Evolutionary conservation across 2,888 invertebrate species (phyloP), one percentile per base, ranked within the genome.

Genomic region (Orchesellides sinensis): DNA sequence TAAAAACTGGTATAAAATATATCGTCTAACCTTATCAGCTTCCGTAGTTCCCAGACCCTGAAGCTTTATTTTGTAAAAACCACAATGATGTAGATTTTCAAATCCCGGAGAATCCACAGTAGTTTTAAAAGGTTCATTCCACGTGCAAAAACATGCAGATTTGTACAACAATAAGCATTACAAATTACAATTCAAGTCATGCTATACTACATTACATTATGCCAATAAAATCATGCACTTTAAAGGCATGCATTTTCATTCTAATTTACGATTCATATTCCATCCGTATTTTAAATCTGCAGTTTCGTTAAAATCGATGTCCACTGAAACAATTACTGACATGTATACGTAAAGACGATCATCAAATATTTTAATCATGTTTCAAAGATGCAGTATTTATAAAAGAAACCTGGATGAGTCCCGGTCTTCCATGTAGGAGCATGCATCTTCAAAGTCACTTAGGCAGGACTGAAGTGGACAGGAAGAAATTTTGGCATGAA

Each of bases 381-480:
- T n/a, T n/a, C 10, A 32, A 32, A 10, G 14, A 47, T n/a, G 5
- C 4, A 54, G 54, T 52, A 32, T 32, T 32, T 32, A 29, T 61
- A 14, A 69, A 27, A 21, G 17, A 40, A 81, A 94, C 94, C 94
- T 94, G 73, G 93, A 94, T 25, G 95, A 93, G 89, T 96, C 96
- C 88, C 95, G 95, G 88, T 95, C 93, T 21, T 95, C 95, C 12
- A 96, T 95, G 89, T 96, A 94, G 5, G 91, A 91, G 83, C 95
- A 95, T 0, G 97, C 95, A 89, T 99, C 98, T 90, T 99, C 98
- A 89, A 98, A 98, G 90, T 99, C 99, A 4, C 96, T 95, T 6
- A 99, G 91, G 0, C 98, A 95, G 0, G 97, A 95, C 90, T 98
- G 98, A 14, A 99, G 92, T 0, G 99, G 98, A 90, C 98, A 98